Percentiles rank a stretch among this genome's conserved stretches.
phyloP scores from a whole-genome alignment of 2,888 invertebrate species.

The Ophioninae sp. region DNA sequence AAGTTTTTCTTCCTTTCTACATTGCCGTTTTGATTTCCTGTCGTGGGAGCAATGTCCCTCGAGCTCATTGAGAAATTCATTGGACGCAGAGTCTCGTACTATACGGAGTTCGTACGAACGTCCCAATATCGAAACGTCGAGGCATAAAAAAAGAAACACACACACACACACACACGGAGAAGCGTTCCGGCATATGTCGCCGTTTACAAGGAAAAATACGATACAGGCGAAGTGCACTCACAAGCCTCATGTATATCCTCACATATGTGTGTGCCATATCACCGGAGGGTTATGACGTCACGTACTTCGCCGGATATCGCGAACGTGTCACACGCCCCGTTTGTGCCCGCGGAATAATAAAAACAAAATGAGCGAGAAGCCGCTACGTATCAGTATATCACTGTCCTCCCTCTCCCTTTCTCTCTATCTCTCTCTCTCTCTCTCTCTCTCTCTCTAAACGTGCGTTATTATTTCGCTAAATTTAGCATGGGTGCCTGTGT shows the following conservation, averaged over 20 bases:
- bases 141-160: neutral
- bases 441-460: constrained; percentile 21
- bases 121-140: constrained; percentile 15
- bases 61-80: constrained; percentile 1
- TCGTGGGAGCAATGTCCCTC: neutral
- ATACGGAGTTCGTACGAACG: neutral
- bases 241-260: constrained; percentile 40
- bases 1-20: constrained; percentile 8
- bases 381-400: constrained; percentile 39
- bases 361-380: constrained; percentile 64
- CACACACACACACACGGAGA: neutral
- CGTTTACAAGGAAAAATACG: constrained; percentile 22
- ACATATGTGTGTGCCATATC: constrained; percentile 51
- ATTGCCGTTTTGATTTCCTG: neutral
- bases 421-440: neutral
- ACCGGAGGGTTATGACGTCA: constrained; percentile 75
- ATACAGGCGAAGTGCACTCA: constrained; percentile 45
- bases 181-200: constrained; percentile 3
- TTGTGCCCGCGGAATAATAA: constrained; percentile 77
- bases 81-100: neutral
- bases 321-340: constrained; percentile 76
- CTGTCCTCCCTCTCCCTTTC: constrained; percentile 16
- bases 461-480: neutral
- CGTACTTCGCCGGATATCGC: constrained; percentile 79
- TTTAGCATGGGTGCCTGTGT: neutral